Percentiles rank a stretch among this genome's conserved stretches.
phyloP scores from a whole-genome alignment of 2,888 invertebrate species.

The Nebria brevicollis region DNA sequence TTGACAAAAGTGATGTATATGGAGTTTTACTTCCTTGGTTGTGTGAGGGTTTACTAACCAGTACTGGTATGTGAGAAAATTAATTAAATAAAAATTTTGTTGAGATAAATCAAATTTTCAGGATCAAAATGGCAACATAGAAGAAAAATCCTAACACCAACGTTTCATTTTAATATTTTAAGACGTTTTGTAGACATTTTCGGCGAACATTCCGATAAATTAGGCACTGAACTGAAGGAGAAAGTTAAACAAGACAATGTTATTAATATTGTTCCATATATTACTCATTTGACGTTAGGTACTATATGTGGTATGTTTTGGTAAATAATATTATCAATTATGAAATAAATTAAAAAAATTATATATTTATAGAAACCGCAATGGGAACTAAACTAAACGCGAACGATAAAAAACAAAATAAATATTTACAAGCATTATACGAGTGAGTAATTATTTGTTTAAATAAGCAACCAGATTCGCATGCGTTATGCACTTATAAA shows the following conservation, averaged over 20 bases:
- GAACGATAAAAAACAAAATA: slow-evolving; percentile 3
- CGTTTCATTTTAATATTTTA: slow-evolving; percentile 43
- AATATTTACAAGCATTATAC: slow-evolving; percentile 26
- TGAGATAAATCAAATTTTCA: slow-evolving; percentile 1
- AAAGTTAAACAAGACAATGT: background rate
- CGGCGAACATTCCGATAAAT: slow-evolving; percentile 28
- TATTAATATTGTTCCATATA: slow-evolving; percentile 29
- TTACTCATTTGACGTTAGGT: slow-evolving; percentile 21
- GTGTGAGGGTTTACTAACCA: slow-evolving; percentile 19
- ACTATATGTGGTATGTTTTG: slow-evolving; percentile 35
- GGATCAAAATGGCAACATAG: slow-evolving; percentile 34
- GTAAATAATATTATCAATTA: background rate
- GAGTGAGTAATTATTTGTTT: slow-evolving; percentile 6
- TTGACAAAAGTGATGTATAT: slow-evolving; percentile 26
- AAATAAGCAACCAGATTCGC: background rate
- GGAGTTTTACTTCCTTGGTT: slow-evolving; percentile 21
- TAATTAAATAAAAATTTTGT: background rate
- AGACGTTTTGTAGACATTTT: slow-evolving; percentile 24
- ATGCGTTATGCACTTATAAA: background rate
- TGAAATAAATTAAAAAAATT: background rate
- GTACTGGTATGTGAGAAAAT: background rate
- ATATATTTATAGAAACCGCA: slow-evolving; percentile 37
- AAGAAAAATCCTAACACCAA: slow-evolving; percentile 38
- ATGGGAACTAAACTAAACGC: slow-evolving; percentile 26
- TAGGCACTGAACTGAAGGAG: slow-evolving; percentile 14